A percentile compares a stretch with the other conserved stretches of the same genome.
Conservation (phyloP, 2,888 invertebrate genomes). For the Tachystola acroxantha region DNA sequence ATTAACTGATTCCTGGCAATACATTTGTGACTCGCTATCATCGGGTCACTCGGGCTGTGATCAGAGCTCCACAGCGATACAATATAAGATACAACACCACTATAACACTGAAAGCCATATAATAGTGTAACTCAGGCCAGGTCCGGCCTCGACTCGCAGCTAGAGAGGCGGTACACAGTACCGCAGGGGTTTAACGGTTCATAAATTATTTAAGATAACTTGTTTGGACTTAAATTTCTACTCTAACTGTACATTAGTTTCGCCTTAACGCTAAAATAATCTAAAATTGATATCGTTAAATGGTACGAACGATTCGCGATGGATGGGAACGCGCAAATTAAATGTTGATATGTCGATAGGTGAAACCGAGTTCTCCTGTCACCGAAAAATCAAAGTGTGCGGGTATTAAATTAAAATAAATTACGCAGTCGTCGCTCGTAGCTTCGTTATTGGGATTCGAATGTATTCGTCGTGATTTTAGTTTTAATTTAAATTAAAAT, state of each 20-base stretch:
- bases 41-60: slow-evolving; percentile 41
- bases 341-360: slow-evolving; percentile 62
- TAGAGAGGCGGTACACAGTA: slow-evolving; percentile 74
- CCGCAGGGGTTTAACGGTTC: slow-evolving; percentile 60
- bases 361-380: slow-evolving; percentile 54
- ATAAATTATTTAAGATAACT: slow-evolving; percentile 72
- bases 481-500: slow-evolving; percentile 34
- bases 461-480: slow-evolving; percentile 44
- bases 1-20: slow-evolving; percentile 82
- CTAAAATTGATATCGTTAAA: slow-evolving; percentile 74
- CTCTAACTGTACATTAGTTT: slow-evolving; percentile 80
- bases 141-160: slow-evolving; percentile 56
- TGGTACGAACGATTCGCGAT: slow-evolving; percentile 52
- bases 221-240: slow-evolving; percentile 77
- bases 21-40: slow-evolving; percentile 66
- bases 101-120: slow-evolving; percentile 67
- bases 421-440: slow-evolving; percentile 63
- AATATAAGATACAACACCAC: slow-evolving; percentile 51
- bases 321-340: slow-evolving; percentile 60
- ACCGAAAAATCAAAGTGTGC: slow-evolving; percentile 50
- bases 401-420: slow-evolving; percentile 46
- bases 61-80: slow-evolving; percentile 42
- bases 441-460: slow-evolving; percentile 58
- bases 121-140: slow-evolving; percentile 62
- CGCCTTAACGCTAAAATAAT: slow-evolving; percentile 79